phyloP scores from a whole-genome alignment of 2,888 invertebrate genomes.

The Rambutsinella grinnellia region DNA sequence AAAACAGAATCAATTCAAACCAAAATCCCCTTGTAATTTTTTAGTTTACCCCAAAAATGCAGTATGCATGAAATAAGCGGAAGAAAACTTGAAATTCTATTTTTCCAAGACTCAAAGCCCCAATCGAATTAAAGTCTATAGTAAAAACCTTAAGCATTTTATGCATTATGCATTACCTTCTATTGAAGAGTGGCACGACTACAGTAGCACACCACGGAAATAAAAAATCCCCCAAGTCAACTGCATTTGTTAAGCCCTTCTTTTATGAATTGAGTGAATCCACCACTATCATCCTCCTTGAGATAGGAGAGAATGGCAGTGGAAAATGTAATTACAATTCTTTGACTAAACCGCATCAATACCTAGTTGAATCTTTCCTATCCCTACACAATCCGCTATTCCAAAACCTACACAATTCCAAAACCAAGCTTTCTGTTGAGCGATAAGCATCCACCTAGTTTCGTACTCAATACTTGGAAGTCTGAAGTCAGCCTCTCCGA shows the following conservation, averaged over 20 bases:
- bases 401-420: too few relatives aligned
- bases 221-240: constrained; percentile 38
- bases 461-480: too few relatives aligned
- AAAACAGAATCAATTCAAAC: too few relatives aligned
- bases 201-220: too few relatives aligned
- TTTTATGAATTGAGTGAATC: constrained; percentile 30
- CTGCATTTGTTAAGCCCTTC: constrained; percentile 46
- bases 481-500: constrained; percentile 36
- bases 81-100: too few relatives aligned
- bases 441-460: too few relatives aligned
- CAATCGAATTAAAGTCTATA: constrained; percentile 40
- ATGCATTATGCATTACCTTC: constrained; percentile 45
- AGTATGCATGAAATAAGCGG: constrained; percentile 37
- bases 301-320: too few relatives aligned
- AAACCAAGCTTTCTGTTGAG: too few relatives aligned
- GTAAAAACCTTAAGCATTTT: constrained; percentile 21
- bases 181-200: too few relatives aligned
- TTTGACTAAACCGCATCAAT: constrained; percentile 17
- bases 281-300: constrained; percentile 24
- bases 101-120: constrained; percentile 24
- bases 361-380: too few relatives aligned
- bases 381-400: too few relatives aligned
- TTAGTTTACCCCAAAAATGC: constrained; percentile 32
- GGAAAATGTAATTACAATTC: constrained; percentile 48
- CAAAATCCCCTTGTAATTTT: too few relatives aligned